Conservation (phyloP, 2,888 invertebrate species). For the Aporophyla nigra region DNA sequence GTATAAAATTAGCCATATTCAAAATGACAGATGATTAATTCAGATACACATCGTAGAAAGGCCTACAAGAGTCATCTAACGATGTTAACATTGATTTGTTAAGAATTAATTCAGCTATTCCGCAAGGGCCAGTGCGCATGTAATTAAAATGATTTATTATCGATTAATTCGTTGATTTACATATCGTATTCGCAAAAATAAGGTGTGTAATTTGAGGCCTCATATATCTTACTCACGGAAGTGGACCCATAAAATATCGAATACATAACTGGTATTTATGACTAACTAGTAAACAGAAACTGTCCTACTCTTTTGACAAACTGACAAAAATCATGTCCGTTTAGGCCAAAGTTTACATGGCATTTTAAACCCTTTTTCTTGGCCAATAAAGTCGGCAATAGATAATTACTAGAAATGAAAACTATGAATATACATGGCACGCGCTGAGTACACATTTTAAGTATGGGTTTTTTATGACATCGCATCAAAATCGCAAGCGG, state of each 20-base stretch:
- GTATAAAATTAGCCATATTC: too few relatives aligned
- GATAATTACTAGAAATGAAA: not conserved
- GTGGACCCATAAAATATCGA: constrained; percentile 18
- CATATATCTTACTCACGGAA: constrained; percentile 25
- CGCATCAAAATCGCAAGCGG: constrained; percentile 16
- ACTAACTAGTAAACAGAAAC: not conserved
- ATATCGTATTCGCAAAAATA: constrained; percentile 31
- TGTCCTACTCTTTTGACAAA: constrained; percentile 24
- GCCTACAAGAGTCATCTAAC: not conserved
- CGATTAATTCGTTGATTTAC: constrained; percentile 18
- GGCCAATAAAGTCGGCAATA: constrained; percentile 8
- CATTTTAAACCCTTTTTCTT: constrained; percentile 4
- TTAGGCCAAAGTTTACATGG: not conserved
- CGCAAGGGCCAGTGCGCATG: constrained; percentile 19
- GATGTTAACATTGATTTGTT: not conserved
- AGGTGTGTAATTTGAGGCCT: not conserved
- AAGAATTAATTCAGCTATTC: constrained; percentile 12
- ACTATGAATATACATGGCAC: constrained; percentile 32
- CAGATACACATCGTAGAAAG: not conserved
- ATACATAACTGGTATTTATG: constrained; percentile 29
- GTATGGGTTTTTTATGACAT: constrained; percentile 16
- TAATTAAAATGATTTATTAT: constrained; percentile 31
- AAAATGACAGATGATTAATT: too few relatives aligned
- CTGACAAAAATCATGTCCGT: constrained; percentile 1
- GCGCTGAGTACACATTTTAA: constrained; percentile 4